phyloP scores from a whole-genome alignment of 2,113 vertebrate genomes.

The Eleginops maclovinus region DNA sequence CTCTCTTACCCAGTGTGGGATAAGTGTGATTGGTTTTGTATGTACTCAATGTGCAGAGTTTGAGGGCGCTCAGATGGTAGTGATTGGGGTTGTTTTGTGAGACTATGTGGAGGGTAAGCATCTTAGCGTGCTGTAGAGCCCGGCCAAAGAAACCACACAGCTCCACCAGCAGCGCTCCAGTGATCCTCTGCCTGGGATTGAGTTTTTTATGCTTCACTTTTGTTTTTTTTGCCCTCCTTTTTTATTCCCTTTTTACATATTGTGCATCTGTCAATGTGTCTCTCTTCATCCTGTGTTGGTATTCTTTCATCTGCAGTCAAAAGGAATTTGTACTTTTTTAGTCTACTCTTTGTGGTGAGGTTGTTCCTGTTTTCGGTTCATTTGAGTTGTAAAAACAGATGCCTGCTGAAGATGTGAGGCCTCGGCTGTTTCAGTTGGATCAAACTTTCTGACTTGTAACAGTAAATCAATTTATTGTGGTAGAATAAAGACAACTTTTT shows the following conservation, averaged over 20 bases:
- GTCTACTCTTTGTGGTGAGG: slow-evolving; percentile 30
- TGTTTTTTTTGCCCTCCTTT: too few species aligned
- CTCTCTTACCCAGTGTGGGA: slow-evolving; percentile 59
- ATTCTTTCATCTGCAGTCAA: slow-evolving; percentile 50
- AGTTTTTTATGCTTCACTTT: slow-evolving; percentile 26
- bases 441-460: slow-evolving; percentile 35
- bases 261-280: slow-evolving; percentile 43
- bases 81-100: slow-evolving; percentile 78
- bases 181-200: slow-evolving; percentile 45
- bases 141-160: slow-evolving; percentile 74
- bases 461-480: slow-evolving; percentile 42
- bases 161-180: slow-evolving; percentile 60
- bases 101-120: slow-evolving; percentile 77
- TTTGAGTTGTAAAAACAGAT: slow-evolving; percentile 57
- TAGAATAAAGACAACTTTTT: slow-evolving; percentile 13
- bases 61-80: slow-evolving; percentile 79
- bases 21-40: slow-evolving; percentile 67
- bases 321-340: slow-evolving; percentile 42
- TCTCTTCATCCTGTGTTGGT: slow-evolving; percentile 30
- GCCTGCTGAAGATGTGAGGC: slow-evolving; percentile 53
- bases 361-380: slow-evolving; percentile 49
- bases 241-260: slow-evolving; percentile 18
- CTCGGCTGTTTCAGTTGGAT: slow-evolving; percentile 53
- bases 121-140: slow-evolving; percentile 73
- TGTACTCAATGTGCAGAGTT: slow-evolving; percentile 67